Conservation (phyloP, 2,113 vertebrate genomes). For the Scatophagus argus region DNA sequence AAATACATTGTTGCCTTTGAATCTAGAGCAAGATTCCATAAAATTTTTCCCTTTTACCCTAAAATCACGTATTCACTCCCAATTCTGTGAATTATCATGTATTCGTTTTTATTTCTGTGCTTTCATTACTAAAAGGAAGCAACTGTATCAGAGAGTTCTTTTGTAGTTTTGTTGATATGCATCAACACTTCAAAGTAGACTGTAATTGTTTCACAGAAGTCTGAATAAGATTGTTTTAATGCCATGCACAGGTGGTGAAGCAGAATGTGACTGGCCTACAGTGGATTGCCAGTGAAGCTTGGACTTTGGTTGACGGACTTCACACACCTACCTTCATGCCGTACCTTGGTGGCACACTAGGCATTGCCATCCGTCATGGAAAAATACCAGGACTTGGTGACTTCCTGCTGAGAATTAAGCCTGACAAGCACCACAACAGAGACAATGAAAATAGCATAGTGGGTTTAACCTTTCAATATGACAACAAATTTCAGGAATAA, state of each 20-base stretch:
- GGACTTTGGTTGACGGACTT: slow-evolving; percentile 67
- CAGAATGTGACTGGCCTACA: slow-evolving; percentile 73
- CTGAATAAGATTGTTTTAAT: not conserved
- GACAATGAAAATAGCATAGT: slow-evolving; percentile 62
- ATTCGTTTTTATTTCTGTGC: too few species aligned
- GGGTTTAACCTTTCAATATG: not conserved
- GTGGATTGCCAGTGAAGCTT: slow-evolving; percentile 82
- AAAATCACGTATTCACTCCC: too few species aligned
- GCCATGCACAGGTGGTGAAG: slow-evolving; percentile 38
- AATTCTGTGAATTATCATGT: too few species aligned
- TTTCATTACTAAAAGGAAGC: too few species aligned
- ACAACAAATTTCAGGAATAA: not conserved
- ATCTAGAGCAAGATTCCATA: not conserved
- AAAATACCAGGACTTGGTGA: slow-evolving; percentile 73
- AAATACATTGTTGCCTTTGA: not conserved
- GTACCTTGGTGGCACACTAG: slow-evolving; percentile 77
- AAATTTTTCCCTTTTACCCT: too few species aligned
- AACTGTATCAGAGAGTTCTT: too few species aligned
- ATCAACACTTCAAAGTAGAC: too few species aligned
- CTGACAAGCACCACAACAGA: slow-evolving; percentile 32
- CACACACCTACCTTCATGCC: slow-evolving; percentile 58
- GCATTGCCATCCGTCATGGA: slow-evolving; percentile 77
- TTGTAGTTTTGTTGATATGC: too few species aligned
- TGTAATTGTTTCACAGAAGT: too few species aligned
- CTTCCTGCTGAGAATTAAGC: slow-evolving; percentile 65